Evolutionary conservation across 2,113 vertebrate species (phyloP).

Genomic region (Murina feae): DNA sequence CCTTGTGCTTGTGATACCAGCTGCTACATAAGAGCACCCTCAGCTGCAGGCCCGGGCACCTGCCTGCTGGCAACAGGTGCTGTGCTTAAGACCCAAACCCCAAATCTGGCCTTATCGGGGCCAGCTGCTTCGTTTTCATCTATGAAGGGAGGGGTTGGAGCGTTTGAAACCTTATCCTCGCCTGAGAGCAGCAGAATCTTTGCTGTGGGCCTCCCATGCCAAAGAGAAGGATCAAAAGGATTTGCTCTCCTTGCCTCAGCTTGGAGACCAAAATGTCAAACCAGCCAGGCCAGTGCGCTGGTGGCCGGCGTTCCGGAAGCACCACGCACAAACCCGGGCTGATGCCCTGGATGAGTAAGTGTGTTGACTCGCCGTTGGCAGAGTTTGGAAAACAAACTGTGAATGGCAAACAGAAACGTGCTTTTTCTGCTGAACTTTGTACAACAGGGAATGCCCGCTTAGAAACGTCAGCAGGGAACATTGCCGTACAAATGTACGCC

Average conservation of each 20-base stretch:
- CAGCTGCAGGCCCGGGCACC: neutral
- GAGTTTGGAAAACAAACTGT: neutral
- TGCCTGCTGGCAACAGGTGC: conserved; percentile 43
- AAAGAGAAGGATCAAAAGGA: neutral
- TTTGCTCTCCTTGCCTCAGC: conserved; percentile 12
- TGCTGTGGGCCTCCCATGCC: neutral
- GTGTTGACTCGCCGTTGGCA: neutral
- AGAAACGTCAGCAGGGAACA: neutral
- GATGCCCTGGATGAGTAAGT: neutral
- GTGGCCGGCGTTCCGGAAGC: too few species aligned
- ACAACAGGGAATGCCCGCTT: neutral
- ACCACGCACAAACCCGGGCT: too few species aligned
- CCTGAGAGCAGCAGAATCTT: neutral
- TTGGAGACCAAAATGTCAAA: conserved; percentile 19
- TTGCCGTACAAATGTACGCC: neutral
- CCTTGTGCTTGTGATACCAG: neutral
- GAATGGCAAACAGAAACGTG: neutral
- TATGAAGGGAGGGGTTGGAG: rapidly evolving
- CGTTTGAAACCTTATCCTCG: conserved; percentile 17
- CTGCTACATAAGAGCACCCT: neutral
- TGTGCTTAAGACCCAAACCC: neutral
- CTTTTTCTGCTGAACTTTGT: neutral
- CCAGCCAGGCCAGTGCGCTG: too few species aligned
- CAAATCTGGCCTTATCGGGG: neutral
- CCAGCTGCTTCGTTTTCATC: neutral